These are phyloP conservation scores for Ceraclea dissimilis DNA, from an alignment of 2,888 invertebrate species.

Conservation along the genomic window DNA sequence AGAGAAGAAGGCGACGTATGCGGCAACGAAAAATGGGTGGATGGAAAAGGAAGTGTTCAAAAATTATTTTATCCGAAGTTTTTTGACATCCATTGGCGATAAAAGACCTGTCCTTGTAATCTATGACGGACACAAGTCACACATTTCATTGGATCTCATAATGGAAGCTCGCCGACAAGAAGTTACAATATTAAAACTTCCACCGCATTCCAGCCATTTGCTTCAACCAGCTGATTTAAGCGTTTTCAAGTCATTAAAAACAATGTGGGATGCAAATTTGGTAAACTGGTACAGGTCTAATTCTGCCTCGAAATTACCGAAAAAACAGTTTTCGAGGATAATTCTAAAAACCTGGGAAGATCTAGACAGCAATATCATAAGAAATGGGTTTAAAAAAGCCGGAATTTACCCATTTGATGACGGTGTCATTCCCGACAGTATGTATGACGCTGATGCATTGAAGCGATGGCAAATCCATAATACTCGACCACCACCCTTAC, in stretches of 20 bases:
- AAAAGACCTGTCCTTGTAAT: conserved; percentile 28
- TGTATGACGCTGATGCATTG: not conserved
- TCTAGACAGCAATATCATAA: conserved; percentile 25
- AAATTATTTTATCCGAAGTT: conserved; percentile 18
- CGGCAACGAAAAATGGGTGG: conserved; percentile 29
- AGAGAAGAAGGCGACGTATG: conserved; percentile 23
- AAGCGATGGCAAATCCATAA: not conserved
- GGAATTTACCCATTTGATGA: conserved; percentile 28
- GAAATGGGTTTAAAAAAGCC: conserved; percentile 28
- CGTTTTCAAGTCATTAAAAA: conserved; percentile 29
- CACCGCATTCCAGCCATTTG: conserved; percentile 25
- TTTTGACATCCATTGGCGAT: conserved; percentile 20
- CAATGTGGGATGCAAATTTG: conserved; percentile 26
- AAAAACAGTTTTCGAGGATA: conserved; percentile 27
- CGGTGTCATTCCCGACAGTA: not conserved
- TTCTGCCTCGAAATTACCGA: conserved; percentile 17
- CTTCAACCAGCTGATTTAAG: conserved; percentile 23
- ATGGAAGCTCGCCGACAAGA: conserved; percentile 24
- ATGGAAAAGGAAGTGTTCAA: conserved; percentile 27
- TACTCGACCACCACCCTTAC: not conserved
- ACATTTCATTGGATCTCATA: conserved; percentile 26
- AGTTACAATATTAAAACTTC: conserved; percentile 27
- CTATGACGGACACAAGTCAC: conserved; percentile 29
- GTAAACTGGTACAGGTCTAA: conserved; percentile 28
- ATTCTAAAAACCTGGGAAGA: conserved; percentile 26